Base-by-base conservation (phyloP, 2,888 invertebrate genomes). In the Cataglyphis altisquamis region DNA sequence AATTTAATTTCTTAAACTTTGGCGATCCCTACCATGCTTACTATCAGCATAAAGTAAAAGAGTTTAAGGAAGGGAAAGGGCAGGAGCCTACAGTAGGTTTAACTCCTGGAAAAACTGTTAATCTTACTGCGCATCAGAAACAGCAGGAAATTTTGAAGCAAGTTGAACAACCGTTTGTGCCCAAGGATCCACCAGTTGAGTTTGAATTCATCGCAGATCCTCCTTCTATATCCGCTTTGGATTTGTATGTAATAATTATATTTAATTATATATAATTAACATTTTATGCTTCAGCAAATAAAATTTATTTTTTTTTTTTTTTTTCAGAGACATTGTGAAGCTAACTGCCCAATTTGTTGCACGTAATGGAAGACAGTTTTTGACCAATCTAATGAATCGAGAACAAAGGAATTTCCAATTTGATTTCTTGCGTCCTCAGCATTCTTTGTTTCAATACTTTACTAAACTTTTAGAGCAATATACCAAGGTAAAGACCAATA, bases 21-120 rank as follows among this genome's bases (percentile, higher is more conserved):
- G 98, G 98, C 0, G 99, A 99, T 95, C 99, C 99, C 0, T 99
- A 99, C 94, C 98, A 99, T 96, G 99, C 99, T 0, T 99, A 99
- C 94, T 99, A 99, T 95, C 98, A 99, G 92, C 98, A 99, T 93
- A 99, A 99, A 95, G 99, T 99, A 66, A 98, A 98, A 93, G 99
- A 99, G 93, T 98, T 99, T 94, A 97, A 97, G 72, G 98, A 98
- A 93, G 98, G 98, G 15, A 98, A 97, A 96, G 97, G 97, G 96
- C 93, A 91, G 68, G 94, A 92, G 81, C 94, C 94, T 18, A 85
- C 90, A 10, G 21, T 92, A 72, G 92, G 91, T 15, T 73, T 87
- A 12, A 89, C 86, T 0, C 74, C 84, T 63, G 90, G 90, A 0
- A 93, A 93, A 91, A 91, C 91, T 0, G 97, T 97, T 8, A 97